Base-by-base conservation (phyloP, 2,113 vertebrate genomes). In the Dendrocopos noguchii region DNA sequence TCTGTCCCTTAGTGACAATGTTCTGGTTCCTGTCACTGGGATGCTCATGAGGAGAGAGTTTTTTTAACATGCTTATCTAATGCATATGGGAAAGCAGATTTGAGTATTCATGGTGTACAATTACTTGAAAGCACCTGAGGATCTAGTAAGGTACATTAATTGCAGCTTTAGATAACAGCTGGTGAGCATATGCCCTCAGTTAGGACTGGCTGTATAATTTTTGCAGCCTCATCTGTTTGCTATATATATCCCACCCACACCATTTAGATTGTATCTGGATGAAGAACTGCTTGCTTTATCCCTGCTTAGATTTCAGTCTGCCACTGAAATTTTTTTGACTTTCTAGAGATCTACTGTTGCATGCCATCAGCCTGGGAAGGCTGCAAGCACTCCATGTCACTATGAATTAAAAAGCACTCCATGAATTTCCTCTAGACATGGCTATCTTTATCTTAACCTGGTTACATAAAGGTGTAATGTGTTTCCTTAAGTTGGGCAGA, bases 191-290 rank as follows among this genome's bases (percentile, higher is more conserved):
- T 96, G 92, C 89, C 94, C 94, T 92, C 78, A 0, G 52, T 96
- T 77, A 96, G 84, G 79, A 22, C 68, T 44, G 79, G 79, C 93
- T 85, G 47, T 60, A 80, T 85, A 59, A 61, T 90, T 94, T 77
- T 64, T 93, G 91, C 87, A 92, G 89, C 93, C 72, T 96, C 96
- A 88, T 95, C 92, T 96, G 89, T 56, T 95, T 93, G 87, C 75
- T 57, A 10, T 88, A n/a, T 64, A 18, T 52, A 82, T 83, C 79
- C 84, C 81, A 78, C 95, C 91, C 79, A 91, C 82, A 39, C 68
- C 57, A 61, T 89, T 92, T 72, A 14, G 36, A 53, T 88, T 81
- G 75, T 70, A 60, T 87, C 56, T 70, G 85, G 79, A 33, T 80
- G 90, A 70, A 78, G 74, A 67, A 47, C 71, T 81, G 70, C 29